Base-by-base conservation (phyloP, 2,888 invertebrate species). In the Chrysomela aeneicollis region DNA sequence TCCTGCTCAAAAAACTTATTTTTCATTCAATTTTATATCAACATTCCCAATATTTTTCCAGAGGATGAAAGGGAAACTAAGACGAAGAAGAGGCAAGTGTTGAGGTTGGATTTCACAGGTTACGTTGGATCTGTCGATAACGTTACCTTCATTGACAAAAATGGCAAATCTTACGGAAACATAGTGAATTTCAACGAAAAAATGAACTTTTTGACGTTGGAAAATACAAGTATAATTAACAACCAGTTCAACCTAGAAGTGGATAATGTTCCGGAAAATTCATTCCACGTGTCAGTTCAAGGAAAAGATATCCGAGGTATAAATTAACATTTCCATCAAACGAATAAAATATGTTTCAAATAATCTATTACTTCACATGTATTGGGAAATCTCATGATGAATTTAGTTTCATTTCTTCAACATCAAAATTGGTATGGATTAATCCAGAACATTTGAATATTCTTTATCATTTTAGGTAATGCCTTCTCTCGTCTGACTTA, bases 221-320 rank as follows among this genome's bases (percentile, higher is more conserved):
- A 60, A 6, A 50, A 59, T 26, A 35, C 9, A 22, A 22, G 10
- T 22, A 15, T 26, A 6, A 46, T 46, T 42, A 42, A 68, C 30
- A 68, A 66, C 51, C 72, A 73, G 54, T 71, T 74, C 59, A 72
- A 74, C 61, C 66, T 78, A 51, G 74, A 76, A 55, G 59, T 77
- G 50, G 59, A 68, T 22, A 63, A 68, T 5, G 57, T 74, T 55
- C 76, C 74, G 42, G 42, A 68, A 37, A 67, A 76, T 47, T 68
- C 75, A 12, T 70, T 76, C 57, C 78, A 77, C 61, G 76, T 78
- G 19, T 63, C 76, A 51, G 63, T 80, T 57, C 72, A 68, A 57
- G 80, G 80, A 46, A 77, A 73, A 66, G 79, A 80, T 66, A 59
- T 69, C 22, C 61, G 75, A 68, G 80, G 81, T 79, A 74, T 10